Conservation (phyloP, 2,113 vertebrate genomes). For the Xiphophorus hellerii region DNA sequence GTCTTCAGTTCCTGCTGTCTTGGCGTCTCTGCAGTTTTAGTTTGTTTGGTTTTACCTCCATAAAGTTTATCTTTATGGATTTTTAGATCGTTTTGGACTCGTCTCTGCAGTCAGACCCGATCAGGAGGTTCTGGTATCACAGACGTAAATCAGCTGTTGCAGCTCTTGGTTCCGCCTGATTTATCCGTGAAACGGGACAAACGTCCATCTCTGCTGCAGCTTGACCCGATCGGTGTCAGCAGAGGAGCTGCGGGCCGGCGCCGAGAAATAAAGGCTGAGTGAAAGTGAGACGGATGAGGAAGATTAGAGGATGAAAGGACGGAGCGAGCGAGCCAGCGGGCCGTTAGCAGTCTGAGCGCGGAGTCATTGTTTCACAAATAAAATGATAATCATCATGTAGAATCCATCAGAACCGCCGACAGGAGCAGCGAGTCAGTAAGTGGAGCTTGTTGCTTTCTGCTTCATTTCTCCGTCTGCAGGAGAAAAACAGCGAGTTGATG, state of each 20-base stretch:
- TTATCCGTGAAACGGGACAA: neutral
- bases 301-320: constrained; percentile 16
- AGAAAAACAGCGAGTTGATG: neutral
- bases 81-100: no score
- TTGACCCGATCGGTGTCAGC: neutral
- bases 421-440: constrained; percentile 7
- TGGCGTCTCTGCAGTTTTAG: no score
- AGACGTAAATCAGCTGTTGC: no score
- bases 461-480: constrained; percentile 30
- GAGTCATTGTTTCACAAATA: constrained; percentile 30
- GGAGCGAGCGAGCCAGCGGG: constrained; percentile 17
- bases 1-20: no score
- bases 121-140: neutral
- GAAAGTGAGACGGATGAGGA: neutral
- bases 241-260: neutral
- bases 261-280: neutral
- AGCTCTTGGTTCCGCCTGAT: no score
- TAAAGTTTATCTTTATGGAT: no score
- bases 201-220: neutral
- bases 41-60: no score
- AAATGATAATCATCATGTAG: constrained; percentile 18
- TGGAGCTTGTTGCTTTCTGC: constrained; percentile 37
- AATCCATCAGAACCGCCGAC: neutral
- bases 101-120: no score
- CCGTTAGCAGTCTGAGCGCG: constrained; percentile 7